These are phyloP conservation scores for Drosophila picticornis DNA, from an alignment of 2,888 invertebrate genomes.

Conservation along the genomic window DNA sequence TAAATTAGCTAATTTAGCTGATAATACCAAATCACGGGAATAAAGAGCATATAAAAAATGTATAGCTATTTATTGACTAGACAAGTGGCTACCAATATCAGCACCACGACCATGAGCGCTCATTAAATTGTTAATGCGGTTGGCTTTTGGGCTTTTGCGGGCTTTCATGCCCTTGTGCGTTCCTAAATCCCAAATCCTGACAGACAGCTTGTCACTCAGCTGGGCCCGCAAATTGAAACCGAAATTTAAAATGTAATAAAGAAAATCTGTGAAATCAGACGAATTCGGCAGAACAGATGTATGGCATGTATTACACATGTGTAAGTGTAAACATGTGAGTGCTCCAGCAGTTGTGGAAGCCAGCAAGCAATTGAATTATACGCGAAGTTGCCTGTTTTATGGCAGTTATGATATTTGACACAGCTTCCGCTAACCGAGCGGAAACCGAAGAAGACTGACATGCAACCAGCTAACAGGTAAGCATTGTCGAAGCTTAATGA, in stretches of 20 bases:
- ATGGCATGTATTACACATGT: conserved; percentile 20
- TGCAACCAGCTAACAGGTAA: conserved; percentile 32
- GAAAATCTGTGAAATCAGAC: conserved; percentile 19
- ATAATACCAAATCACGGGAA: neutral
- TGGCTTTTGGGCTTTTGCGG: conserved; percentile 38
- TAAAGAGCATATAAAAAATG: conserved; percentile 36
- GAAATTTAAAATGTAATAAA: conserved; percentile 57
- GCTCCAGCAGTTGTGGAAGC: conserved; percentile 36
- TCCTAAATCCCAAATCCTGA: conserved; percentile 3
- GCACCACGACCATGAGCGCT: conserved; percentile 37
- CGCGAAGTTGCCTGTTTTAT: conserved; percentile 38
- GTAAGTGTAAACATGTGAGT: conserved; percentile 15
- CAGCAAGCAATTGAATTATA: conserved; percentile 50
- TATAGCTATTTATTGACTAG: conserved; percentile 54
- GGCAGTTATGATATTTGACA: conserved; percentile 65
- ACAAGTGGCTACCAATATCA: conserved; percentile 60
- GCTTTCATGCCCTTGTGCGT: conserved; percentile 21
- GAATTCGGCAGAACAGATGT: conserved; percentile 4
- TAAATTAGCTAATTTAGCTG: neutral
- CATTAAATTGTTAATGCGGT: conserved; percentile 75
- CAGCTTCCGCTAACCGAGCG: conserved; percentile 59
- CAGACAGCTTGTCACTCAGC: conserved; percentile 31
- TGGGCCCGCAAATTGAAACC: conserved; percentile 43
- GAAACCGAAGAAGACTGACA: conserved; percentile 49
- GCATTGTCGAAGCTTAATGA: conserved; percentile 36